Evolutionary conservation across 2,888 invertebrate species (phyloP).

Genomic region (Rhagonycha fulva): DNA sequence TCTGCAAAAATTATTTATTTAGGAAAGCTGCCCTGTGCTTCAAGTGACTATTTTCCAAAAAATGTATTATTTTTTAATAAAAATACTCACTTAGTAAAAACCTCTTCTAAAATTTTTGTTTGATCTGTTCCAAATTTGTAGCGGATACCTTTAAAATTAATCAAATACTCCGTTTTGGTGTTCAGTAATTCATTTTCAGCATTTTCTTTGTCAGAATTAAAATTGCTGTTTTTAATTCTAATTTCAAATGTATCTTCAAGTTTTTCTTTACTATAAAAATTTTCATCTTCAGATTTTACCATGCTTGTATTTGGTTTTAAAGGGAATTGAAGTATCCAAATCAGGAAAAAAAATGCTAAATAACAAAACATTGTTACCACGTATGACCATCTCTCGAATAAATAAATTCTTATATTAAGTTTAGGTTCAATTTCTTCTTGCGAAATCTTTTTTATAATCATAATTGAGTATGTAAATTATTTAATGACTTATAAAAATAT

Average conservation of each 20-base stretch:
- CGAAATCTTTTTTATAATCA: not conserved
- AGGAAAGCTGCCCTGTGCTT: not conserved
- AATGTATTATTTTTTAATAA: not conserved
- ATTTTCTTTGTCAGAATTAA: slow-evolving; percentile 57
- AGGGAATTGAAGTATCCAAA: slow-evolving; percentile 58
- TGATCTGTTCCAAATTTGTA: slow-evolving; percentile 49
- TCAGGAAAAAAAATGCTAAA: slow-evolving; percentile 59
- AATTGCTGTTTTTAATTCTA: slow-evolving; percentile 56
- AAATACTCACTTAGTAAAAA: slow-evolving; percentile 52
- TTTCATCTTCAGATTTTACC: not conserved
- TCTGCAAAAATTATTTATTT: slow-evolving; percentile 48
- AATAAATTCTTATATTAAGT: slow-evolving; percentile 22
- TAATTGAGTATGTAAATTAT: not conserved
- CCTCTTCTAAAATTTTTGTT: slow-evolving; percentile 49
- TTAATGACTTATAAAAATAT: not conserved
- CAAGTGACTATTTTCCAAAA: not conserved
- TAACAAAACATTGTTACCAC: slow-evolving; percentile 61
- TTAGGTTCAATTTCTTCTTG: slow-evolving; percentile 10
- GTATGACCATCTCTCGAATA: slow-evolving; percentile 59
- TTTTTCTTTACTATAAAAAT: slow-evolving; percentile 22
- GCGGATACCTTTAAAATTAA: slow-evolving; percentile 50
- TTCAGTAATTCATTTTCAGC: slow-evolving; percentile 55
- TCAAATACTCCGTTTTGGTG: slow-evolving; percentile 58
- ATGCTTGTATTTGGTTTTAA: slow-evolving; percentile 43
- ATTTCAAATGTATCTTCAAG: slow-evolving; percentile 50